Conservation (phyloP, 1,140 invertebrate genomes). For the Mya arenaria region DNA sequence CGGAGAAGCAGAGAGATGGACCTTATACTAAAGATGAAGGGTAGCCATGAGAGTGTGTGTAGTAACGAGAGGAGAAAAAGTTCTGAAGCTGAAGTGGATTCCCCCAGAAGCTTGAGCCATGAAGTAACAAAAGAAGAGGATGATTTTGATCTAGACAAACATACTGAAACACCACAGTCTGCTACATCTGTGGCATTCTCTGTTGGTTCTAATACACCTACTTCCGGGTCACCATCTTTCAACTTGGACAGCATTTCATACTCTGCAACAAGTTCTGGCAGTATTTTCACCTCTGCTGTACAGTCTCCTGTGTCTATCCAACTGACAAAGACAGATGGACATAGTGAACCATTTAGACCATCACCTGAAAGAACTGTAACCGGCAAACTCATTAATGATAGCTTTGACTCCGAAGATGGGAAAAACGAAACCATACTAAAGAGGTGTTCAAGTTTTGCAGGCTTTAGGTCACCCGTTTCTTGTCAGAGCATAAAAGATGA, state of each 20-base stretch:
- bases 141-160: no score
- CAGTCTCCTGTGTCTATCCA: conserved; percentile 49
- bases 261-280: conserved; percentile 12
- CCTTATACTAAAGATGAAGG: conserved; percentile 23
- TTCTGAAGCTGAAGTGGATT: no score
- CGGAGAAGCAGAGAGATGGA: conserved; percentile 19
- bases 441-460: conserved; percentile 73
- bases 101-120: no score
- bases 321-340: conserved; percentile 43
- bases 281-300: conserved; percentile 44
- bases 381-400: conserved; percentile 2
- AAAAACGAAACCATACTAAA: conserved; percentile 36
- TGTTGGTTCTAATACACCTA: no score
- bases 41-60: background rate
- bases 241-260: conserved; percentile 1
- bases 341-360: conserved; percentile 29
- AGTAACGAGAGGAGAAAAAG: background rate
- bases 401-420: conserved; percentile 38
- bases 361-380: conserved; percentile 5
- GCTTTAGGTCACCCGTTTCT: conserved; percentile 54
- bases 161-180: no score
- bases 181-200: no score
- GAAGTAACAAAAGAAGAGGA: no score
- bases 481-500: conserved; percentile 10
- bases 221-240: no score